These are phyloP conservation scores for Ferrisia virgata DNA, from an alignment of 2,888 invertebrate genomes.

Conservation along the genomic window DNA sequence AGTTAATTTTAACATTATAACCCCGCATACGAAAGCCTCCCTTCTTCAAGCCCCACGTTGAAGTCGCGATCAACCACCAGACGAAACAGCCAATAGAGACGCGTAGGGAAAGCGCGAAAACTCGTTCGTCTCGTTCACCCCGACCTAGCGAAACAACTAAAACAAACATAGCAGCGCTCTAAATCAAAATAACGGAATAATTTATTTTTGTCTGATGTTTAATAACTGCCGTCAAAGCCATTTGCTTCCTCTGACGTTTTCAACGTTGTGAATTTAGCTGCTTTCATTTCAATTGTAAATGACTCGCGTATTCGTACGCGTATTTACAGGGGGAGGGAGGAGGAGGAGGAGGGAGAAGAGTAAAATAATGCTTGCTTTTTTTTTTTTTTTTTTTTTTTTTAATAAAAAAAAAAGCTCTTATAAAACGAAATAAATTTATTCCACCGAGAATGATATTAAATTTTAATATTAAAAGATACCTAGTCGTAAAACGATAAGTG, in stretches of 20 bases:
- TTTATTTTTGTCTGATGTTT: constrained; percentile 40
- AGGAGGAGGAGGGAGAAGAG: no score
- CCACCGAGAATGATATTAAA: not conserved
- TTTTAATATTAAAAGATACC: constrained; percentile 12
- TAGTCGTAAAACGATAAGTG: not conserved
- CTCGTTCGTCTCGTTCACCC: not conserved
- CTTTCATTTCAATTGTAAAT: constrained; percentile 42
- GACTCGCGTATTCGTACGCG: constrained; percentile 36
- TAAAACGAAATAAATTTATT: constrained; percentile 3
- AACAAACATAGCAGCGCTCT: constrained; percentile 22
- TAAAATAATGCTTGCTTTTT: no score
- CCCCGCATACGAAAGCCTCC: not conserved
- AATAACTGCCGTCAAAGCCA: constrained; percentile 44
- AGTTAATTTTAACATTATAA: constrained; percentile 22
- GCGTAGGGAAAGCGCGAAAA: not conserved
- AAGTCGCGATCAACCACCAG: not conserved
- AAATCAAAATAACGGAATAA: constrained; percentile 43
- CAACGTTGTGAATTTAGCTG: not conserved
- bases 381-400: not conserved
- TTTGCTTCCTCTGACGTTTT: constrained; percentile 39
- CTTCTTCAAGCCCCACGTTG: not conserved
- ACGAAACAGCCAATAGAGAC: no score
- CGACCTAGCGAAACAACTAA: constrained; percentile 19
- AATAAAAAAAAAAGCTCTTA: not conserved
- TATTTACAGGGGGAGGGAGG: no score